Conservation (phyloP, 2,113 vertebrate genomes). For the Okapia johnstoni region DNA sequence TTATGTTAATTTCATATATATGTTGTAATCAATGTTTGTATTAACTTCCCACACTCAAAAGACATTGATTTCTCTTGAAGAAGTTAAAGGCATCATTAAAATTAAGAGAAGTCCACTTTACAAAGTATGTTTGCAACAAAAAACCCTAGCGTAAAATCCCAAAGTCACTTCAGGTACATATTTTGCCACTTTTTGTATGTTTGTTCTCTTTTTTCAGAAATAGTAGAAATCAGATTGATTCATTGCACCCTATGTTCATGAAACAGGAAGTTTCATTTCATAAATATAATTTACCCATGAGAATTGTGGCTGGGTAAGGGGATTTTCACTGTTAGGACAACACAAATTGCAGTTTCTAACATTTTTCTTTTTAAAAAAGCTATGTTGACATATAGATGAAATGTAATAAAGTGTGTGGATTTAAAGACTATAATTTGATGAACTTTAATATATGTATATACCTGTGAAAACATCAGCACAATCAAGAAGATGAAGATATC, state of each 20-base stretch:
- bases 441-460: neutral
- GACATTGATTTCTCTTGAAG: neutral
- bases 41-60: neutral
- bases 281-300: neutral
- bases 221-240: neutral
- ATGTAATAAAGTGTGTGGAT: neutral
- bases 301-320: neutral
- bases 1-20: neutral
- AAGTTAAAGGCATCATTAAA: neutral
- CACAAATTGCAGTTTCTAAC: neutral
- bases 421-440: neutral
- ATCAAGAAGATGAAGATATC: neutral
- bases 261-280: neutral
- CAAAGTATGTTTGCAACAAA: neutral
- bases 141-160: neutral
- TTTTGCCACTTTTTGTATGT: neutral
- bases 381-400: neutral
- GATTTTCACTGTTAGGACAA: neutral
- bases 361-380: neutral
- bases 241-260: accelerated
- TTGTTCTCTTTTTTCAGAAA: neutral
- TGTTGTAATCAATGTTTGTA: neutral
- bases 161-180: neutral
- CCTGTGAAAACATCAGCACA: neutral
- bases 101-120: neutral